Evolutionary conservation across 2,888 invertebrate species (phyloP).

Genomic region (Norana najaformis): DNA sequence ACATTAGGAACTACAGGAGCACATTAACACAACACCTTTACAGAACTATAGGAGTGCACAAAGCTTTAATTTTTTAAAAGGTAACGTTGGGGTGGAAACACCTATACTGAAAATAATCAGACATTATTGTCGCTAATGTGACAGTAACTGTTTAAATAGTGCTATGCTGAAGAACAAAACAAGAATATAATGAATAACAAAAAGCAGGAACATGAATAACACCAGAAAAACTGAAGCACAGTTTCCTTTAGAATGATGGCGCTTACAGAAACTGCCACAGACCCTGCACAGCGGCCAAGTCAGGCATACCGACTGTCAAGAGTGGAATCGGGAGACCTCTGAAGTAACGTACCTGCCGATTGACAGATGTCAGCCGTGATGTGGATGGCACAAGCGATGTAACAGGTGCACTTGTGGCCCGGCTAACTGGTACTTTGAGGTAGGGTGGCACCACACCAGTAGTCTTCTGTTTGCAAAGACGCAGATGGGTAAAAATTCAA

Average conservation of each 20-base stretch:
- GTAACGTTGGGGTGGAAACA: not conserved
- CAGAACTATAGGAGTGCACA: not conserved
- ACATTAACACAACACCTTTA: no score
- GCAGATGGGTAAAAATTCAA: not conserved
- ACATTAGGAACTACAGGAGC: not conserved
- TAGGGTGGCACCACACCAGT: conserved; percentile 18
- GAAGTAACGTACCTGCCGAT: conserved; percentile 16
- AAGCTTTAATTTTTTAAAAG: not conserved
- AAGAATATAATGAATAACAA: not conserved
- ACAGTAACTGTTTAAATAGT: not conserved
- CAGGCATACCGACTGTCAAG: not conserved
- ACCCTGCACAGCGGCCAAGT: not conserved
- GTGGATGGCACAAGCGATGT: not conserved
- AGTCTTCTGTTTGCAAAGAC: conserved; percentile 14
- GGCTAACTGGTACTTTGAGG: conserved; percentile 14
- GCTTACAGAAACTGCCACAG: not conserved
- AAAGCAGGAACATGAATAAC: no score
- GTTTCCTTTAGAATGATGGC: not conserved
- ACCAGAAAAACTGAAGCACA: not conserved
- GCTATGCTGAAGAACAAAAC: not conserved
- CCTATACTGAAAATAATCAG: not conserved
- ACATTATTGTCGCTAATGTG: not conserved
- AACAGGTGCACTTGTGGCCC: conserved; percentile 15
- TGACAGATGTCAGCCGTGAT: not conserved
- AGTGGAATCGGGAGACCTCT: not conserved